Evolutionary conservation across 2,113 vertebrate genomes (phyloP).

Genomic region (Ameiurus melas): DNA sequence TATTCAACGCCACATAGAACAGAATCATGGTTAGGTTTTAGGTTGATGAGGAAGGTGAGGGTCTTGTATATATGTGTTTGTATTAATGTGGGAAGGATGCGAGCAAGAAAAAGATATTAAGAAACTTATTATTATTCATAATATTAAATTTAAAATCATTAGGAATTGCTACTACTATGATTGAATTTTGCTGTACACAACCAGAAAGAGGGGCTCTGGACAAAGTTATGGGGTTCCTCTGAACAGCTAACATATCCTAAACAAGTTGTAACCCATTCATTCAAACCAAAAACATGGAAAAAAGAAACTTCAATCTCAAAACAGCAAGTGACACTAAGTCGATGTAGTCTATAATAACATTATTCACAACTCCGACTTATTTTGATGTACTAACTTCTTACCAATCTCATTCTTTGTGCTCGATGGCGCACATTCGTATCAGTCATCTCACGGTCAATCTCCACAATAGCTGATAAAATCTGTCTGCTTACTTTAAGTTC

Average conservation of each 20-base stretch:
- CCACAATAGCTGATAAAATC: no score
- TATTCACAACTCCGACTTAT: no score
- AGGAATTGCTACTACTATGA: neutral
- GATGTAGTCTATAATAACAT: no score
- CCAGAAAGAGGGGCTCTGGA: neutral
- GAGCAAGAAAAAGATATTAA: neutral
- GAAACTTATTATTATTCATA: neutral
- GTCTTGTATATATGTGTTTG: slow-evolving; percentile 16
- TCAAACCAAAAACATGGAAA: neutral
- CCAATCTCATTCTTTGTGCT: no score
- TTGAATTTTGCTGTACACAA: neutral
- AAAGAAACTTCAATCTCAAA: neutral
- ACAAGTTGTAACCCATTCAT: neutral
- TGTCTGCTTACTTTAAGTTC: no score
- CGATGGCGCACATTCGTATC: no score
- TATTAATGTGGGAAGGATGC: neutral
- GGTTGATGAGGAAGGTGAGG: slow-evolving; percentile 21
- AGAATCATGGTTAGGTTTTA: slow-evolving; percentile 24
- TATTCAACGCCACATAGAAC: slow-evolving; percentile 60
- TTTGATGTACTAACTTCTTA: no score
- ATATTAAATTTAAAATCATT: neutral
- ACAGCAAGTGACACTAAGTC: neutral
- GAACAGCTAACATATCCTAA: neutral
- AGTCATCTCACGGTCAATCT: no score
- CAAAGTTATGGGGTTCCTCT: neutral